Evolutionary conservation across 2,888 invertebrate species (phyloP), one percentile per base, ranked within the genome.

Genomic region (Hirtodrosophila histrioides): DNA sequence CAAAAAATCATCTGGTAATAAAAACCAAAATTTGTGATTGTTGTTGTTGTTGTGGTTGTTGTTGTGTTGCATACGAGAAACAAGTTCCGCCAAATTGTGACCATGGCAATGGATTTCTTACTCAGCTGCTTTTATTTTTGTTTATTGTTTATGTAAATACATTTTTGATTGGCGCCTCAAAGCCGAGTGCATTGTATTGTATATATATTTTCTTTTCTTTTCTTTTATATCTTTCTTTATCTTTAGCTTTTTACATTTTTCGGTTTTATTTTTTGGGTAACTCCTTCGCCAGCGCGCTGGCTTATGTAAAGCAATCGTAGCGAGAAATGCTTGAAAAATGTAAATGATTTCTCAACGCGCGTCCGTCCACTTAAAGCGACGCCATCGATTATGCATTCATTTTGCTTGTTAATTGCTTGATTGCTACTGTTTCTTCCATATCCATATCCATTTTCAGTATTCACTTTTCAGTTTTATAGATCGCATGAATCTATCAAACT

Each of bases 91-190:
- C 69, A 85, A 88, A 85, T 83, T 83, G 87, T 87, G 86, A 85
- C 86, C 86, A 65, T 87, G 86, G 88, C 88, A 69, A 88, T 87
- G 86, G 88, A 87, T 87, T 88, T 80, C 51, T 73, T 57, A 65
- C 65, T 41, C 48, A 54, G 56, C 27, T 41, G 57, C 62, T 70
- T 58, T 48, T 69, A 69, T 60, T 65, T 50, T 67, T 67, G 50
- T 41, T 69, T 58, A 69, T 69, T 64, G 62, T 85, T 78, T 86
- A 73, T 85, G 82, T 80, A 84, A 86, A 83, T 66, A 57, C 69
- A 51, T 36, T 51, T 57, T 61, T 53, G 61, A 69, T 75, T 65
- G 65, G 62, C 62, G 50, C 60, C 45, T 29, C 44, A 23, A 31
- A 31, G 9, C 31, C 7, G 31, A 31, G 31, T 31, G 31, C 31